Evolutionary conservation across 2,888 invertebrate genomes (phyloP).

Genomic region (Netelia inedita): DNA sequence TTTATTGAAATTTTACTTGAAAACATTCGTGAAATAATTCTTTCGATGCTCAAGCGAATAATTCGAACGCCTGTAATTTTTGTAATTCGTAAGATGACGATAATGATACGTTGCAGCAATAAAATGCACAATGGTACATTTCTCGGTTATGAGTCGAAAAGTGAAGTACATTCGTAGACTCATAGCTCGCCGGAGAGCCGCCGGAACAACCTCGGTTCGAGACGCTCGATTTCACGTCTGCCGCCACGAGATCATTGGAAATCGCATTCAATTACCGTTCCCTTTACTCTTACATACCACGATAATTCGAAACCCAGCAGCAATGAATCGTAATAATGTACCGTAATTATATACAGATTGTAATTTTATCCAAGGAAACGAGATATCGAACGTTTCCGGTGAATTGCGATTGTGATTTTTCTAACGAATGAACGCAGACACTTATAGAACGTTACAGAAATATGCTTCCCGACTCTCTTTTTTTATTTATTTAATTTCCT

Average conservation of each 20-base stretch:
- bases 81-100: not conserved
- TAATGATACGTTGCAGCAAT: constrained; percentile 10
- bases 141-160: not conserved
- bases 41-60: not conserved
- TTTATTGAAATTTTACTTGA: not conserved
- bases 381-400: constrained; percentile 1
- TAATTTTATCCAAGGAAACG: constrained; percentile 21
- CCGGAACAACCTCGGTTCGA: constrained; percentile 10
- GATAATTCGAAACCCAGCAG: constrained; percentile 20
- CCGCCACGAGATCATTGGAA: constrained; percentile 72
- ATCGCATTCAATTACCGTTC: constrained; percentile 69
- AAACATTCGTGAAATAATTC: not conserved
- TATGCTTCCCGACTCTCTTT: too few species aligned
- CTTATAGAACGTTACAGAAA: not conserved
- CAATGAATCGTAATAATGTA: constrained; percentile 6
- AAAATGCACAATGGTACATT: constrained; percentile 3
- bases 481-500: too few species aligned
- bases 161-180: not conserved
- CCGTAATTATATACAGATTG: constrained; percentile 31
- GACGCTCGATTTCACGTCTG: constrained; percentile 77
- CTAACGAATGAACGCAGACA: not conserved
- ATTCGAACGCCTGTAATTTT: not conserved
- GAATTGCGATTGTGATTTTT: not conserved
- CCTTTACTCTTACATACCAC: constrained; percentile 69
- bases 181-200: not conserved